Base-by-base conservation (phyloP, 2,797 vertebrate genomes). In the Acipenser ruthenus region DNA sequence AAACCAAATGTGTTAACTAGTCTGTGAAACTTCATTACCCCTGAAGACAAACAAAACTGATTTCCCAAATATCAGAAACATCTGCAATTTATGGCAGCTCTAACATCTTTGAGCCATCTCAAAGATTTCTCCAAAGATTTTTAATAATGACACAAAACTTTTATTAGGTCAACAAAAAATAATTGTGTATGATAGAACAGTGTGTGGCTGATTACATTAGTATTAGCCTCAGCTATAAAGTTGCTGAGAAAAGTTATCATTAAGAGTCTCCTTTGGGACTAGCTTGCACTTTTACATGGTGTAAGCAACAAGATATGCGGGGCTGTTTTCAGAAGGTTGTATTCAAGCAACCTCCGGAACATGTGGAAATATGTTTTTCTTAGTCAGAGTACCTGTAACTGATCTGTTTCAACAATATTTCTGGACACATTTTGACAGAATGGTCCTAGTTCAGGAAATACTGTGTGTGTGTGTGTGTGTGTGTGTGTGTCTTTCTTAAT, bases 371-470 rank as follows among this genome's bases (percentile, higher is more conserved):
- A 37, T 37, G 53, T 60, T 67, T 67, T 67, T 67, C 66, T 60
- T 58, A 67, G 59, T 67, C 49, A 10, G 9, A 68, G 49, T 65
- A 50, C 60, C 70, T 68, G 18, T 62, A 64, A 71, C 65, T 75
- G 64, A 64, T 70, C 63, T 68, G 62, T 73, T 78, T 61, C 68
- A 70, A 71, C 52, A 76, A 68, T 59, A 13, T 60, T 69, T 72
- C 58, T 67, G 50, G 78, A 79, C 60, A 62, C 61, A 67, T 52
- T 62, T 67, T 62, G 66, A 67, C 66, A 60, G 0, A 68, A 58
- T 63, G 68, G 4, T 64, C 6, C 69, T 69, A 49, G 55, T 62
- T 65, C 71, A 74, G 75, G 68, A 67, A 50, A 47, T 64, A n/a
- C 72, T 73, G 65, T 53, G 62, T 67, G 59, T 50, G 60, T 53